phyloP scores from a whole-genome alignment of 2,888 invertebrate genomes.

The Zhengitettix transpicula region DNA sequence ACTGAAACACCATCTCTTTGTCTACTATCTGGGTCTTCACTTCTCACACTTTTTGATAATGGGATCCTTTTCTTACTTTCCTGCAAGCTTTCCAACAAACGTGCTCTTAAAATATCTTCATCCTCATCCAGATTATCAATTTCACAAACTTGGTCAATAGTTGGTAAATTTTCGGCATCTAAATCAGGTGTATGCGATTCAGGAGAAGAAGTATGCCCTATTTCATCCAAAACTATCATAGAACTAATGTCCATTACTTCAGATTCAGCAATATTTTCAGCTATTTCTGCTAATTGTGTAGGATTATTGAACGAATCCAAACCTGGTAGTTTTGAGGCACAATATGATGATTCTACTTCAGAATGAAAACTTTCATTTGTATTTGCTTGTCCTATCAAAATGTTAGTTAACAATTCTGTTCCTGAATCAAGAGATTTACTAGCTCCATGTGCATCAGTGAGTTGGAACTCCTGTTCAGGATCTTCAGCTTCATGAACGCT shows the following conservation, averaged over 20 bases:
- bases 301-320: too few species aligned
- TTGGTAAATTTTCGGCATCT: not conserved
- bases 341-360: too few species aligned
- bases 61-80: not conserved
- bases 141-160: not conserved
- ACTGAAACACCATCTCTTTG: too few species aligned
- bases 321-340: too few species aligned
- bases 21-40: not conserved
- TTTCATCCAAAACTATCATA: not conserved
- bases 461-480: too few species aligned
- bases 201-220: not conserved
- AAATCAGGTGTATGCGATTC: not conserved
- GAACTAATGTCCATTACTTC: not conserved
- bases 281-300: too few species aligned
- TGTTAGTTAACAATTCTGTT: too few species aligned
- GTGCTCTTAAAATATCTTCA: constrained; percentile 1
- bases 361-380: too few species aligned
- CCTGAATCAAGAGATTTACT: too few species aligned
- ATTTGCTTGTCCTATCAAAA: too few species aligned
- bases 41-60: not conserved
- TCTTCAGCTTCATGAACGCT: too few species aligned
- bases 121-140: not conserved
- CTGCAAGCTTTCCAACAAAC: not conserved
- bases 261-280: not conserved
- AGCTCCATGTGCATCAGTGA: too few species aligned